phyloP scores from a whole-genome alignment of 1,140 invertebrate species.

The Hyposmocoma kahamanoa region DNA sequence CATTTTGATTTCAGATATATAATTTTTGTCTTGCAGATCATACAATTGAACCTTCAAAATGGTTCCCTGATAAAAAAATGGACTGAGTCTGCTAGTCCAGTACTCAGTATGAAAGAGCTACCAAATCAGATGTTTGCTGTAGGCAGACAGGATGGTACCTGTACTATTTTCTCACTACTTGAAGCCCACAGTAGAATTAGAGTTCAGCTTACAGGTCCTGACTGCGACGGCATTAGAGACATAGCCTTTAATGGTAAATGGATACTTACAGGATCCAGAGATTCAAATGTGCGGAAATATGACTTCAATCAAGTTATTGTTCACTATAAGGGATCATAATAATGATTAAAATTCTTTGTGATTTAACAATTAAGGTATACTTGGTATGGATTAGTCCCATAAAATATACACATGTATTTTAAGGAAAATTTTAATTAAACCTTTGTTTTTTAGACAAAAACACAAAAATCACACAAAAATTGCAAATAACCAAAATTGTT shows the following conservation, averaged over 20 bases:
- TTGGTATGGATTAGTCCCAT: too few relatives aligned
- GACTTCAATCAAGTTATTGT: slow-evolving; percentile 61
- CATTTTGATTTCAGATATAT: not conserved
- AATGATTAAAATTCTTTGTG: too few relatives aligned
- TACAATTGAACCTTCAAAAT: slow-evolving; percentile 39
- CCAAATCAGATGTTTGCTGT: slow-evolving; percentile 59
- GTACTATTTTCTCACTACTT: slow-evolving; percentile 59
- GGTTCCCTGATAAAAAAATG: slow-evolving; percentile 44
- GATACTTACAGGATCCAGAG: slow-evolving; percentile 75
- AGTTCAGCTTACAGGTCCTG: slow-evolving; percentile 79
- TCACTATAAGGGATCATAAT: slow-evolving; percentile 59
- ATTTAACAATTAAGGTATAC: too few relatives aligned
- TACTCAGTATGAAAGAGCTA: slow-evolving; percentile 50
- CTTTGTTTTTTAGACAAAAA: too few relatives aligned
- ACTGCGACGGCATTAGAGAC: slow-evolving; percentile 79
- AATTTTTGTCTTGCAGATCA: slow-evolving; percentile 37
- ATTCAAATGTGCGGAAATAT: slow-evolving; percentile 76
- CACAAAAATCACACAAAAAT: too few relatives aligned
- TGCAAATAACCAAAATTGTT: too few relatives aligned
- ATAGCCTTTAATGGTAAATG: slow-evolving; percentile 73
- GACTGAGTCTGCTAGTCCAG: slow-evolving; percentile 69
- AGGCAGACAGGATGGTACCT: slow-evolving; percentile 77
- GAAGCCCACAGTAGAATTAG: slow-evolving; percentile 45
- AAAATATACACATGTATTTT: too few relatives aligned
- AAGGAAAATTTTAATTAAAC: too few relatives aligned